Base-by-base conservation (phyloP, 2,888 invertebrate species). In the Hirtodrosophila trivittata region DNA sequence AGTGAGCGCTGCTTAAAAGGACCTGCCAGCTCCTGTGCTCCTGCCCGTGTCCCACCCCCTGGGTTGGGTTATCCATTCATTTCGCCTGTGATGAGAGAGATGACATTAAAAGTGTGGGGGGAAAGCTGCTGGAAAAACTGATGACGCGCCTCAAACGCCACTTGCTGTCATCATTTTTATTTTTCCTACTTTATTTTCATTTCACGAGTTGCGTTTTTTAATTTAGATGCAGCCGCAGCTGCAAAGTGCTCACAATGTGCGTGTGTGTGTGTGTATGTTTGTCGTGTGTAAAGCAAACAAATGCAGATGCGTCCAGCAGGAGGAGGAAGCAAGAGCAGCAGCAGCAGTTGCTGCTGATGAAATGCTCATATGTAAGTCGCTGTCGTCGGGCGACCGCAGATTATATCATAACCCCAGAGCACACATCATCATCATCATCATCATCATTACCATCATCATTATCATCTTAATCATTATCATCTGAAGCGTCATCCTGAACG, bases 371-470 rank as follows among this genome's bases (percentile, higher is more conserved):
- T 54, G 72, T 30, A 70, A 71, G 66, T 51, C 49, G 66, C 59
- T 58, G 66, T 68, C 59, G 76, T 68, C 56, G 70, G 46, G 38
- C 75, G 60, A 72, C 66, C 69, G 58, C 70, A 88, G 87, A 89
- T 87, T 88, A 89, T 87, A 88, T 87, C 87, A 88, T 83, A 84
- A 75, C 69, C 77, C 67, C 75, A 82, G 26, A 21, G 18, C 18
- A 21, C 18, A 21, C 18, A 21, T 21, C 2, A 30, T 70, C 70
- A 66, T 58, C 73, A 49, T 77, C 47, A 25, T 41, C 47, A 71
- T 45, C 46, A 38, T 30, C 47, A 25, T 41, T 42, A 71, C 39
- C 46, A 38, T 30, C 37, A 37, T 37, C 49, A 33, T 37, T 9
- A 41, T 30, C 35, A 50, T 43, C 47, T 21, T 21, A 21, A 21